These are phyloP conservation scores for Zosterops lateralis DNA, from an alignment of 2,113 vertebrate genomes.

Conservation along the genomic window DNA sequence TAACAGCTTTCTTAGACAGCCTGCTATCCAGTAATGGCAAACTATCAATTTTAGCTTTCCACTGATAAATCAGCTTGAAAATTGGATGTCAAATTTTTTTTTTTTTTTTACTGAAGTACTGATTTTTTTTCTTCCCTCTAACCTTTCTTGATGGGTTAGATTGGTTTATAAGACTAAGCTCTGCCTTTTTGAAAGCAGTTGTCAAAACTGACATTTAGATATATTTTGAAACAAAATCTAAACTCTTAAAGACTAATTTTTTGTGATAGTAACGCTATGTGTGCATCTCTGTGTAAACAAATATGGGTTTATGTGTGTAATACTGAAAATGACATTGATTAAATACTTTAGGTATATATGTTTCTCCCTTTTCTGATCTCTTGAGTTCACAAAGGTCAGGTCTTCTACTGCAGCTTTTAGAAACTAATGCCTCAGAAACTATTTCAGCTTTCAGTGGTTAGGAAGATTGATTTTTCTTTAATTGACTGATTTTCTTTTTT, in stretches of 20 bases:
- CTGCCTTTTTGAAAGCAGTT: conserved; percentile 81
- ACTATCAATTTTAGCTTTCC: conserved; percentile 98
- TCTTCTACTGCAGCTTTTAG: not conserved
- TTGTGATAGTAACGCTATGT: not conserved
- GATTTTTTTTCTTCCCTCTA: conserved; percentile 86
- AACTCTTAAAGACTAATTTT: conserved; percentile 3
- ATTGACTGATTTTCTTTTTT: not conserved
- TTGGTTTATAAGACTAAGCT: conserved; percentile 92
- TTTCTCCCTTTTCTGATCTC: conserved; percentile 14
- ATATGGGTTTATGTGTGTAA: not conserved
- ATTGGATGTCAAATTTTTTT: conserved; percentile 97
- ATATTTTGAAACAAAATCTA: conserved; percentile 67
- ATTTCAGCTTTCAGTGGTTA: conserved; percentile 21
- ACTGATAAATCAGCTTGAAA: conserved; percentile 99
- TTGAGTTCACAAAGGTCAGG: conserved; percentile 20
- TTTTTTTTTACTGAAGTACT: conserved; percentile 81
- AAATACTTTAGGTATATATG: not conserved
- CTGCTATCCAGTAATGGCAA: conserved; percentile 90
- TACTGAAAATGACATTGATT: not conserved
- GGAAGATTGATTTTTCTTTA: conserved; percentile 40
- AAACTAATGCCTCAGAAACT: conserved; percentile 2
- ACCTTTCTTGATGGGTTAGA: conserved; percentile 86
- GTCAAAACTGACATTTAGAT: conserved; percentile 78
- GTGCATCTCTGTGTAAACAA: not conserved
- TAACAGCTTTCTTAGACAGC: conserved; percentile 92